phyloP scores from a whole-genome alignment of 1,140 invertebrate species.

The Lepidurus apus region DNA sequence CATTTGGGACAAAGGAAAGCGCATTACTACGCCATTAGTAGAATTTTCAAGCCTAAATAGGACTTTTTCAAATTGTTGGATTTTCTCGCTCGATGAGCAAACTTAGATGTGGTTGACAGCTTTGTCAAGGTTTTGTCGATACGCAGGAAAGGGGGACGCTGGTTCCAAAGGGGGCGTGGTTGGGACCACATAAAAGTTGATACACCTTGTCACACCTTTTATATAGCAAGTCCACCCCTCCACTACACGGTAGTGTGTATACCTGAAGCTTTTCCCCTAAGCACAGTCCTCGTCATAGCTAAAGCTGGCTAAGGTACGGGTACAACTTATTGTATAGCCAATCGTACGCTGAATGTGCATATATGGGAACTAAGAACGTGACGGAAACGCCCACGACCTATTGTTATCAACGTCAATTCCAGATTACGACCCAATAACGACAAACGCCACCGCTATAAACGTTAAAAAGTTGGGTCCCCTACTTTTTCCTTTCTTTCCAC shows the following conservation, averaged over 20 bases:
- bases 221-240: neutral
- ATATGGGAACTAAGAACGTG: neutral
- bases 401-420: neutral
- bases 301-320: neutral
- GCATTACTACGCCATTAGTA: neutral
- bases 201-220: constrained; percentile 21
- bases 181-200: constrained; percentile 14
- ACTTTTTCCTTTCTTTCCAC: neutral
- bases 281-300: neutral
- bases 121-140: constrained; percentile 16
- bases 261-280: neutral
- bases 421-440: neutral
- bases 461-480: neutral
- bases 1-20: neutral
- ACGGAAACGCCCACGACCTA: neutral
- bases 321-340: neutral
- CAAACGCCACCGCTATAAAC: neutral
- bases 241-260: neutral
- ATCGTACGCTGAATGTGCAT: neutral
- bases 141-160: neutral
- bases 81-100: neutral
- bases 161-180: neutral
- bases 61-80: neutral
- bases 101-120: neutral
- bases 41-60: neutral